Evolutionary conservation across 2,888 invertebrate species (phyloP).

Genomic region (Trissolcus japonicus): DNA sequence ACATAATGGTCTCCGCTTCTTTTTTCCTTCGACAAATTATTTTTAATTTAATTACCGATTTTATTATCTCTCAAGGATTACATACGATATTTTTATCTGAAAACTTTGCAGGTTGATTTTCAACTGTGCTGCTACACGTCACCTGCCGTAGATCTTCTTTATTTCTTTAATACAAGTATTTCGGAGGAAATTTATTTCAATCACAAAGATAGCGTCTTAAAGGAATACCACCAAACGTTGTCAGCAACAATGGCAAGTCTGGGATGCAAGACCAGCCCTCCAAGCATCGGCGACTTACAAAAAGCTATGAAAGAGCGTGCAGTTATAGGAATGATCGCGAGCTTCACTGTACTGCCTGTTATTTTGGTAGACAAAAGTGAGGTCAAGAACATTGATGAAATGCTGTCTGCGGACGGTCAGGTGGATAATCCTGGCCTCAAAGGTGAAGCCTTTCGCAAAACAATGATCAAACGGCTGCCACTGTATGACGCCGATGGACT

Average conservation of each 20-base stretch:
- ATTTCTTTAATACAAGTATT: conserved; percentile 75
- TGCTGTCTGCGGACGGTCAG: conserved; percentile 52
- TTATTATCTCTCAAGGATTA: too few relatives aligned
- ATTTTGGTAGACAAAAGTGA: conserved; percentile 63
- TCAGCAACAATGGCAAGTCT: conserved; percentile 63
- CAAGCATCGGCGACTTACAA: conserved; percentile 61
- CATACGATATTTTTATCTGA: conserved; percentile 11
- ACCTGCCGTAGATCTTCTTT: conserved; percentile 76
- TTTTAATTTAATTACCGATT: too few relatives aligned
- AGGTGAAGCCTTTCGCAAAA: conserved; percentile 54
- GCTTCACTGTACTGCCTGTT: conserved; percentile 64
- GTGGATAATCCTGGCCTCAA: conserved; percentile 51
- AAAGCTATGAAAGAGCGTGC: conserved; percentile 58
- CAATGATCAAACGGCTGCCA: conserved; percentile 63
- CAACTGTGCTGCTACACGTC: conserved; percentile 75
- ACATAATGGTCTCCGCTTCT: not conserved
- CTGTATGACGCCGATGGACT: conserved; percentile 64
- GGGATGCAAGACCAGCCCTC: conserved; percentile 64
- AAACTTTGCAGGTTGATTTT: conserved; percentile 76
- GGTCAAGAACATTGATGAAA: conserved; percentile 63
- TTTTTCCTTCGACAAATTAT: too few relatives aligned
- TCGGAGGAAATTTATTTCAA: conserved; percentile 59
- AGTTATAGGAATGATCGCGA: conserved; percentile 61
- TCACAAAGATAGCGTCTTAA: conserved; percentile 59
- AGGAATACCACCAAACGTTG: conserved; percentile 64